Percentiles rank a stretch among this genome's conserved stretches.
These are phyloP conservation scores for Teleogryllus occipitalis DNA, from an alignment of 1,140 invertebrate genomes.

Conservation along the genomic window DNA sequence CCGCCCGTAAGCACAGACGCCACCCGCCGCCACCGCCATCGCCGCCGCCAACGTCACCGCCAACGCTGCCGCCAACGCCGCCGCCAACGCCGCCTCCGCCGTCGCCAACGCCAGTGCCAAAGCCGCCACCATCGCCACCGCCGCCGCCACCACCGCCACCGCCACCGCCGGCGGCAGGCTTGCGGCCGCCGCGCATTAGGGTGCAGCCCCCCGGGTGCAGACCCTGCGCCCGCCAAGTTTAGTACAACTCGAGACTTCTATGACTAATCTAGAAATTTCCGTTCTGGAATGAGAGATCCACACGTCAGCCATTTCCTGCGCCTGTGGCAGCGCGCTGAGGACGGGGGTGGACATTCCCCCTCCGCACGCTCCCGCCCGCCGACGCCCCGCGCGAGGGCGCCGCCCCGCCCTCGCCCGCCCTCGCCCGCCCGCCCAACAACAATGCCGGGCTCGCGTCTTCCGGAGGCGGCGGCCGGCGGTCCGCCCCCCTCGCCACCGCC, in stretches of 20 bases:
- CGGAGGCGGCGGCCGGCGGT: no score
- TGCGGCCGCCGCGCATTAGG: not conserved
- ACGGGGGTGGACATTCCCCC: slow-evolving; percentile 7
- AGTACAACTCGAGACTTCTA: slow-evolving; percentile 11
- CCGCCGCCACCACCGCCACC: no score
- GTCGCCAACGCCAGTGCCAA: no score
- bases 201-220: not conserved
- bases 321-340: not conserved
- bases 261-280: slow-evolving; percentile 23
- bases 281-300: slow-evolving; percentile 23
- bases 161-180: not conserved
- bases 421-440: not conserved
- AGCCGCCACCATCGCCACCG: no score
- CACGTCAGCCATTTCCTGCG: slow-evolving; percentile 22
- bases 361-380: not conserved
- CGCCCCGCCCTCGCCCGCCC: not conserved
- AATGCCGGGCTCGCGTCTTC: not conserved
- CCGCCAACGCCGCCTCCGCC: no score
- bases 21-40: no score
- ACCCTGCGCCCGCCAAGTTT: not conserved
- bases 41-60: no score
- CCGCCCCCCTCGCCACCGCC: no score
- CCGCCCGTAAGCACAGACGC: not conserved
- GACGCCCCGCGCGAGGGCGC: not conserved
- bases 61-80: no score